Conservation (phyloP, 1,140 invertebrate species). For the Harlomillsia oculata region DNA sequence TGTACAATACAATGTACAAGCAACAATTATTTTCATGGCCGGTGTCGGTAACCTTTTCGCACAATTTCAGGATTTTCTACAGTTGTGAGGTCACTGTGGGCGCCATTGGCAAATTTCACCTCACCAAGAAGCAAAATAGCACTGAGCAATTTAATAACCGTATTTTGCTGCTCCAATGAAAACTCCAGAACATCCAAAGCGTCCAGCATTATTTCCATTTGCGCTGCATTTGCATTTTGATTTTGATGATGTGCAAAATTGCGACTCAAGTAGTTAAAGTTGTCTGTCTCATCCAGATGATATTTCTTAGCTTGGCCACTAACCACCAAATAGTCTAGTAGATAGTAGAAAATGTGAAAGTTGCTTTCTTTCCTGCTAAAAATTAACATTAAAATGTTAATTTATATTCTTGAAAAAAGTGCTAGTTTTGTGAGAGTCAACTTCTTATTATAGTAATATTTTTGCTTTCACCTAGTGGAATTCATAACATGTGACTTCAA, state of each 20-base stretch:
- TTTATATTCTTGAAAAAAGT: neutral
- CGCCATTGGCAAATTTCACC: too few species aligned
- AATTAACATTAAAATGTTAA: slow-evolving; percentile 34
- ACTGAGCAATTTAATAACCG: slow-evolving; percentile 60
- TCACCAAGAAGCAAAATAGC: slow-evolving; percentile 72
- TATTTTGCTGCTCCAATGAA: slow-evolving; percentile 57
- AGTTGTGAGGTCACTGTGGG: slow-evolving; percentile 65
- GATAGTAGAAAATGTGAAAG: slow-evolving; percentile 82
- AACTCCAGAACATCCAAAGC: slow-evolving; percentile 60
- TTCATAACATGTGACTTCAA: slow-evolving; percentile 78
- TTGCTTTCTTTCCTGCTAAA: slow-evolving; percentile 58
- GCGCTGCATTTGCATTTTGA: slow-evolving; percentile 49
- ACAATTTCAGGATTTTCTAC: slow-evolving; percentile 56
- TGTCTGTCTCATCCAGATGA: slow-evolving; percentile 53
- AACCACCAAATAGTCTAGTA: slow-evolving; percentile 67
- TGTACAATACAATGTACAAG: too few species aligned
- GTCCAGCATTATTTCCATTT: slow-evolving; percentile 52
- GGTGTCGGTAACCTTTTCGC: too few species aligned
- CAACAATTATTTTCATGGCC: too few species aligned
- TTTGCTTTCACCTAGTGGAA: slow-evolving; percentile 59
- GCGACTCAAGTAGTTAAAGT: slow-evolving; percentile 64
- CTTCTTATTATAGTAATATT: neutral
- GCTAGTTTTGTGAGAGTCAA: neutral
- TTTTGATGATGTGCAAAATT: slow-evolving; percentile 51
- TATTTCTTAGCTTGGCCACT: slow-evolving; percentile 53